A percentile compares a stretch with the other conserved stretches of the same genome.
Evolutionary conservation across 1,140 invertebrate species (phyloP).

Genomic region (Drosophila erecta): DNA sequence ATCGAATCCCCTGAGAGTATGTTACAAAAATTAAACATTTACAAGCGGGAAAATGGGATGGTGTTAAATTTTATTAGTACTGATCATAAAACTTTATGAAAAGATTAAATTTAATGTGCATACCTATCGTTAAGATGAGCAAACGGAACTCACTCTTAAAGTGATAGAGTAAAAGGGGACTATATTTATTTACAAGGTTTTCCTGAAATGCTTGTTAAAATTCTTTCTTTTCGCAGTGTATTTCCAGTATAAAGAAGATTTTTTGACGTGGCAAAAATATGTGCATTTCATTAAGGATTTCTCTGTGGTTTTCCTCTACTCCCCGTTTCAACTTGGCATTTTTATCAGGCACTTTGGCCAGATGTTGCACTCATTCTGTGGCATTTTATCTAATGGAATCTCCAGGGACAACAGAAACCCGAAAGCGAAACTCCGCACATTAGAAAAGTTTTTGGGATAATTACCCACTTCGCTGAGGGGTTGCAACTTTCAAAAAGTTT

Average conservation of each 20-base stretch:
- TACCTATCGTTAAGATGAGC: too few relatives aligned
- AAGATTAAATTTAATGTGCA: too few relatives aligned
- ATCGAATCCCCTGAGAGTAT: constrained; percentile 24
- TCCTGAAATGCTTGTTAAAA: too few relatives aligned
- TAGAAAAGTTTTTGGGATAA: constrained; percentile 52
- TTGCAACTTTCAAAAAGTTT: constrained; percentile 6
- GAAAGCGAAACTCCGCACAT: constrained; percentile 8
- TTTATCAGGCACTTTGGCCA: constrained; percentile 17
- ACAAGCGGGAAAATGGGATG: not conserved
- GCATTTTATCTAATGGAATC: constrained; percentile 3
- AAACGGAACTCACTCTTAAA: too few relatives aligned
- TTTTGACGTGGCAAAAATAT: not conserved
- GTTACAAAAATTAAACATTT: constrained; percentile 7
- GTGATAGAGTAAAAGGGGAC: too few relatives aligned
- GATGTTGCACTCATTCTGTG: constrained; percentile 12
- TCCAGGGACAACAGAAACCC: not conserved
- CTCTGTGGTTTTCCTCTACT: not conserved
- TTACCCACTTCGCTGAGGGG: constrained; percentile 38
- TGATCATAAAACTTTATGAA: too few relatives aligned
- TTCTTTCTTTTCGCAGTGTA: not conserved
- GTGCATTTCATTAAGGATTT: not conserved
- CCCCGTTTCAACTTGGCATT: not conserved
- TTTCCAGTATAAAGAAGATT: not conserved
- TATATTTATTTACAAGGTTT: too few relatives aligned
- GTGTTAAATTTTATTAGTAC: not conserved